A percentile compares a stretch with the other conserved stretches of the same genome.
Evolutionary conservation across 2,888 invertebrate species (phyloP).

Genomic region (Suillia variegata): DNA sequence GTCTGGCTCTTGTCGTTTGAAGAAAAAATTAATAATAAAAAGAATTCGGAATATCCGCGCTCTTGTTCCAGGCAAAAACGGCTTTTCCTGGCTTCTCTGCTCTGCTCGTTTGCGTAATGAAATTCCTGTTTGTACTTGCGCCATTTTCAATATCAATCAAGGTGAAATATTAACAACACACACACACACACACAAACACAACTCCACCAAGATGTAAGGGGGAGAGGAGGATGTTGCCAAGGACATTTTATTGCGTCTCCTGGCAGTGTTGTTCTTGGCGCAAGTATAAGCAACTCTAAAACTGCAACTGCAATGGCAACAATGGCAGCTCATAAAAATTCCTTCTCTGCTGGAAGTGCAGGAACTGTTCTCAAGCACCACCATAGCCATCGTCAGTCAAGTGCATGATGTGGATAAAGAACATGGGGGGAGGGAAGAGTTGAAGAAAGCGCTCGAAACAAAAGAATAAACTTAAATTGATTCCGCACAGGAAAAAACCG

Average conservation of each 20-base stretch:
- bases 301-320: slow-evolving; percentile 32
- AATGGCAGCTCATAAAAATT: slow-evolving; percentile 54
- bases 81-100: too few species aligned
- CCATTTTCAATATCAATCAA: slow-evolving; percentile 45
- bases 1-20: too few species aligned
- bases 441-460: slow-evolving; percentile 36
- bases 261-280: slow-evolving; percentile 11
- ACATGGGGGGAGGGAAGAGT: background rate
- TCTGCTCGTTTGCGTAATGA: slow-evolving; percentile 42
- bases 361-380: background rate
- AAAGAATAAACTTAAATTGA: slow-evolving; percentile 54
- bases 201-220: too few species aligned
- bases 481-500: slow-evolving; percentile 36
- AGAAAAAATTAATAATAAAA: too few species aligned
- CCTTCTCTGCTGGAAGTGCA: slow-evolving; percentile 34
- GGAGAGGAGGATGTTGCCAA: slow-evolving; percentile 29
- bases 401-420: background rate
- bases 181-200: slow-evolving; percentile 20
- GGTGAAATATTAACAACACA: slow-evolving; percentile 48
- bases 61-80: too few species aligned
- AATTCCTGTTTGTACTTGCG: slow-evolving; percentile 36
- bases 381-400: background rate
- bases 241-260: slow-evolving; percentile 32
- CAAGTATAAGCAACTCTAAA: slow-evolving; percentile 14
- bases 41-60: too few species aligned